Conservation (phyloP, 2,888 invertebrate genomes). For the Clivina fossor region DNA sequence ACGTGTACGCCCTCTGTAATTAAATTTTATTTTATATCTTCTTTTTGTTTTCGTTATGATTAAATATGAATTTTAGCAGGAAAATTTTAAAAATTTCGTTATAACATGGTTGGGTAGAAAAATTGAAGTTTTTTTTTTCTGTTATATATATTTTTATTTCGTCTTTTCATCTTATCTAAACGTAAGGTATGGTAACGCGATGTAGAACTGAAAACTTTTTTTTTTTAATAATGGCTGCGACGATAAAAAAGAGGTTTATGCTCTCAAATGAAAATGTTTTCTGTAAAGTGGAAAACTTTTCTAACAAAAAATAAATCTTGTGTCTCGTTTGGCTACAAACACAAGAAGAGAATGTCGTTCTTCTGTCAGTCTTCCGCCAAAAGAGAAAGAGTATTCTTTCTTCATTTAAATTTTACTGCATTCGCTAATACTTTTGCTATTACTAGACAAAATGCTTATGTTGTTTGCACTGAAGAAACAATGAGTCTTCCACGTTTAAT, state of each 20-base stretch:
- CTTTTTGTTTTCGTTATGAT: too few relatives aligned
- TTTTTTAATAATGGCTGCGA: conserved; percentile 50
- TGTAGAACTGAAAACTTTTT: conserved; percentile 47
- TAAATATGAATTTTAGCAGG: conserved; percentile 24
- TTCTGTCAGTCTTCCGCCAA: conserved; percentile 27
- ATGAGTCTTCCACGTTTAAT: too few relatives aligned
- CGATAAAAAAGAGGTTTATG: conserved; percentile 49
- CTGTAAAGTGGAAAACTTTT: conserved; percentile 49
- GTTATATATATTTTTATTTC: conserved; percentile 30
- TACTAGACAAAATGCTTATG: too few relatives aligned
- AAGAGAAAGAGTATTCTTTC: background rate
- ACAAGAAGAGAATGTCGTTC: conserved; percentile 21
- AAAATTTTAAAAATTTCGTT: conserved; percentile 17
- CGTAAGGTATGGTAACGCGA: too few relatives aligned
- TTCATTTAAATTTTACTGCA: conserved; percentile 25
- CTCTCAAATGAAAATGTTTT: conserved; percentile 49
- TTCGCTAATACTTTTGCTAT: too few relatives aligned
- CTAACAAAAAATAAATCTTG: conserved; percentile 44
- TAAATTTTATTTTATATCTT: conserved; percentile 28
- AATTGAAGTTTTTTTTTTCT: conserved; percentile 20
- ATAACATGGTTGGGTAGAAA: conserved; percentile 16
- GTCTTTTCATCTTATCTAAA: conserved; percentile 32
- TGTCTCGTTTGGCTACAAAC: too few relatives aligned
- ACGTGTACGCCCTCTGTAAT: conserved; percentile 11
- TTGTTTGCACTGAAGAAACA: too few relatives aligned